These are phyloP conservation scores for Melinaea marsaeus DNA, from an alignment of 2,888 invertebrate species.

Conservation along the genomic window DNA sequence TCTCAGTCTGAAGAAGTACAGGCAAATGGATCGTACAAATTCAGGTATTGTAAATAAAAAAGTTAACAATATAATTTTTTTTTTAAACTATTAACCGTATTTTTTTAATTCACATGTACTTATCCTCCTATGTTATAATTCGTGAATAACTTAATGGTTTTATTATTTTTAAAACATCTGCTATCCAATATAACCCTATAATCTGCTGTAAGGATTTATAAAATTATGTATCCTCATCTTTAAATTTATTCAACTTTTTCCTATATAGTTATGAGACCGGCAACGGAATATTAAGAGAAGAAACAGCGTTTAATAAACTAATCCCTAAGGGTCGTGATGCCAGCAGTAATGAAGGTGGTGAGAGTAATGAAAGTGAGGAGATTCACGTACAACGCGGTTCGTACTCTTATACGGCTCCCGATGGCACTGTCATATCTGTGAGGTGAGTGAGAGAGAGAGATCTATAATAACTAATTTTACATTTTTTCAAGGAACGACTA, in stretches of 20 bases:
- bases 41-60: conserved; percentile 47
- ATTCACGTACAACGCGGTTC: conserved; percentile 81
- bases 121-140: no score
- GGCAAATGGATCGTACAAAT: conserved; percentile 73
- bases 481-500: no score
- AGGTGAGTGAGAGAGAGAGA: conserved; percentile 49
- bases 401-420: conserved; percentile 84
- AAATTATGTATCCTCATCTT: background rate
- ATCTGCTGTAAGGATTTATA: background rate
- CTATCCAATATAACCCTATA: no score
- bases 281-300: conserved; percentile 87
- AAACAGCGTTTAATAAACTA: conserved; percentile 83
- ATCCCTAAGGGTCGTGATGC: conserved; percentile 66
- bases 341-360: conserved; percentile 74
- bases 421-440: conserved; percentile 81
- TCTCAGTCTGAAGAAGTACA: conserved; percentile 73
- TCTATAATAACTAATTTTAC: no score
- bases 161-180: background rate
- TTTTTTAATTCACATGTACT: no score
- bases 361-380: conserved; percentile 73
- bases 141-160: no score
- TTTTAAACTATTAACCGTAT: background rate
- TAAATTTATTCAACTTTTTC: background rate
- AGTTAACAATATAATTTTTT: conserved; percentile 2
- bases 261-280: conserved; percentile 84